Conservation (phyloP, 2,888 invertebrate species). For the Fabriciana adippe region DNA sequence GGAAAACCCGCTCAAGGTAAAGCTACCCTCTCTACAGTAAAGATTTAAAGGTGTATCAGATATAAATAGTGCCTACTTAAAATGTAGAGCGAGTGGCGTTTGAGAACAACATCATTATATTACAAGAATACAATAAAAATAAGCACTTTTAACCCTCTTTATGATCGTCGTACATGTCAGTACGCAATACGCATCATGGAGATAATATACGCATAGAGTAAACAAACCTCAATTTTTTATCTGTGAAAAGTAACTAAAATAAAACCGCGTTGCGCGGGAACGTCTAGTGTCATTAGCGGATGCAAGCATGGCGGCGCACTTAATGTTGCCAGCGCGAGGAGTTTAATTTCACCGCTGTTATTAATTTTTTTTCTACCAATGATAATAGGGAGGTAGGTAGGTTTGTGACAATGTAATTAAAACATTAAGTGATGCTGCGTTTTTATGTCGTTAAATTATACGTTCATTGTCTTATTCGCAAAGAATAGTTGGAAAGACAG, state of each 20-base stretch:
- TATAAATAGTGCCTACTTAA: conserved; percentile 14
- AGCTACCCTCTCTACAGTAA: neutral
- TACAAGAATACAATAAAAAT: conserved; percentile 22
- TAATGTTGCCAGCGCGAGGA: conserved; percentile 59
- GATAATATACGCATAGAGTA: conserved; percentile 33
- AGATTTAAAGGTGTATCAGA: neutral
- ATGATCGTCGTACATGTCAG: conserved; percentile 20
- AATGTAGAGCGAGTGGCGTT: conserved; percentile 15
- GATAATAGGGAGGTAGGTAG: conserved; percentile 47
- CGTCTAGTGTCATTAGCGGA: conserved; percentile 61
- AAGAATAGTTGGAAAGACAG: conserved; percentile 24
- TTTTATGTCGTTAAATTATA: conserved; percentile 38
- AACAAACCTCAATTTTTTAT: conserved; percentile 44
- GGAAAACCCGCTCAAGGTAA: neutral
- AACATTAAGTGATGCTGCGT: conserved; percentile 41
- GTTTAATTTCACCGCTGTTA: conserved; percentile 49
- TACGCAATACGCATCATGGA: conserved; percentile 21
- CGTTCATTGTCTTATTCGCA: conserved; percentile 32
- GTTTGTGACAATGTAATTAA: conserved; percentile 49
- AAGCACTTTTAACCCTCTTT: conserved; percentile 23
- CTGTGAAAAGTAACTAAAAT: conserved; percentile 44
- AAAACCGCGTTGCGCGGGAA: conserved; percentile 43
- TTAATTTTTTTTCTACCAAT: conserved; percentile 49
- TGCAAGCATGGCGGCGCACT: conserved; percentile 53
- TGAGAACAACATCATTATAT: conserved; percentile 16